phyloP scores from a whole-genome alignment of 2,888 invertebrate genomes.

The Pelosia muscerda region DNA sequence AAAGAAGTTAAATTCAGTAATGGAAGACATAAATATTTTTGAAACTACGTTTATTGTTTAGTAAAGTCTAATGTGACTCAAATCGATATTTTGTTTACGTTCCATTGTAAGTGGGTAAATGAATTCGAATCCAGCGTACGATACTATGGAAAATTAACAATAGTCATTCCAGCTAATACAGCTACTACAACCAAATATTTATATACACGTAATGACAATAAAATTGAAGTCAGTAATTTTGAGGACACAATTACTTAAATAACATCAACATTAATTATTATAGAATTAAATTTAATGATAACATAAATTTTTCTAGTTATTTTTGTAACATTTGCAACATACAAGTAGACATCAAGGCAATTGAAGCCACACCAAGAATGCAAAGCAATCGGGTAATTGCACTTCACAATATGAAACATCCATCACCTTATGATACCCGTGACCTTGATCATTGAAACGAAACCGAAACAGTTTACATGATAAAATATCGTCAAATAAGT shows the following conservation, averaged over 20 bases:
- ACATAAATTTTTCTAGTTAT: not conserved
- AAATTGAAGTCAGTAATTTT: not conserved
- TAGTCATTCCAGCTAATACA: not conserved
- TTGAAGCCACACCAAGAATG: not conserved
- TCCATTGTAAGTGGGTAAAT: slow-evolving; percentile 2
- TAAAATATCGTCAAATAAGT: not conserved
- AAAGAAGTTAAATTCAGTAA: not conserved
- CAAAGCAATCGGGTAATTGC: not conserved
- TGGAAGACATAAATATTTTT: not conserved
- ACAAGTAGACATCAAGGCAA: not conserved
- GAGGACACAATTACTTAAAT: not conserved
- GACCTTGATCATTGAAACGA: not conserved
- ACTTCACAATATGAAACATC: not conserved
- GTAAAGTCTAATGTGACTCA: not conserved
- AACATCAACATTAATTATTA: not conserved
- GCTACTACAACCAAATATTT: not conserved
- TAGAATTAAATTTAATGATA: not conserved
- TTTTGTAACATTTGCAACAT: not conserved
- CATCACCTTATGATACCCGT: not conserved
- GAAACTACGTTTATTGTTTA: not conserved
- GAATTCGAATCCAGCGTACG: not conserved
- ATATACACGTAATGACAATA: slow-evolving; percentile 1
- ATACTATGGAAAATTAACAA: slow-evolving; percentile 3
- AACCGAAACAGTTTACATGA: not conserved
- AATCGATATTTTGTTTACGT: slow-evolving; percentile 5